A percentile compares a stretch with the other conserved stretches of the same genome.
Evolutionary conservation across 2,888 invertebrate genomes (phyloP).

Genomic region (Stenolophus ochropezus): DNA sequence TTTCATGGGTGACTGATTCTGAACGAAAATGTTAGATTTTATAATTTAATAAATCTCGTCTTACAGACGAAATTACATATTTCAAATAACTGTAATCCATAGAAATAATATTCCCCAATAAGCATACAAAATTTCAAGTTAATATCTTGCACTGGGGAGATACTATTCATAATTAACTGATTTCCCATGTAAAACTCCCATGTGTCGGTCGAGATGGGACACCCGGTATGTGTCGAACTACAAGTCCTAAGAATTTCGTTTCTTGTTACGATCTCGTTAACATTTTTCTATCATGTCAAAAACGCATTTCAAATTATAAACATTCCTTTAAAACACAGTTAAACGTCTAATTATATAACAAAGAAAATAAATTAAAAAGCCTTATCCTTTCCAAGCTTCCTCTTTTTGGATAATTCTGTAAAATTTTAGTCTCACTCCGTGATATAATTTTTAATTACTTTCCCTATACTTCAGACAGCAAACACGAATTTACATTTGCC

Average conservation of each 20-base stretch:
- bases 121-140: too few relatives aligned
- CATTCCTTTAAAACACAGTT: slow-evolving; percentile 34
- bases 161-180: too few relatives aligned
- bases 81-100: too few relatives aligned
- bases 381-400: slow-evolving; percentile 5
- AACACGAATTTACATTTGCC: slow-evolving; percentile 54
- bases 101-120: too few relatives aligned
- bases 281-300: slow-evolving; percentile 16
- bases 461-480: slow-evolving; percentile 57
- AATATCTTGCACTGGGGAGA: too few relatives aligned
- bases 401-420: slow-evolving; percentile 35
- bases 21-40: too few relatives aligned
- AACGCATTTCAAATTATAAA: slow-evolving; percentile 29
- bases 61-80: too few relatives aligned
- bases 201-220: too few relatives aligned
- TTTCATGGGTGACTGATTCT: too few relatives aligned
- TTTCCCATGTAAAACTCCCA: too few relatives aligned
- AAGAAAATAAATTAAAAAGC: slow-evolving; percentile 42
- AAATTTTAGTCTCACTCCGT: slow-evolving; percentile 40
- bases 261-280: neutral
- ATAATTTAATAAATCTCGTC: too few relatives aligned
- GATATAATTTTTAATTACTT: slow-evolving; percentile 59
- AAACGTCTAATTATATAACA: slow-evolving; percentile 27
- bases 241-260: neutral
- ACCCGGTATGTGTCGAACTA: neutral